These are phyloP conservation scores for Blastomussa wellsi DNA, from an alignment of 92 coral and sea anemone species.

Conservation along the genomic window DNA sequence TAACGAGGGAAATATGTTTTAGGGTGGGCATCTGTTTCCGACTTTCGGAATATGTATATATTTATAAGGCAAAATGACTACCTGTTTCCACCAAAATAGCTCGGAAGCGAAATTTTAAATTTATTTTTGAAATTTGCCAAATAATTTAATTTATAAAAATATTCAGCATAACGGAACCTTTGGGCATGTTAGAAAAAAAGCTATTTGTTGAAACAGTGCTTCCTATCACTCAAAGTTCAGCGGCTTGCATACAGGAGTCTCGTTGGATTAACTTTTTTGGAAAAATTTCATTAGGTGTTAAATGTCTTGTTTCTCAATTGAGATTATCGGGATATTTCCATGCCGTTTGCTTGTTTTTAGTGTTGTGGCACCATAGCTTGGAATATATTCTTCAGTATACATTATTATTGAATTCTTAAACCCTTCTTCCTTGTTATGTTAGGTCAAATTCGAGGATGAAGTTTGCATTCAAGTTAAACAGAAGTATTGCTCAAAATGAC, in stretches of 20 bases:
- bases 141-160: no score
- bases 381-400: no score
- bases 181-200: neutral
- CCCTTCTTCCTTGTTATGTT: neutral
- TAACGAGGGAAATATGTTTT: neutral
- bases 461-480: constrained; percentile 8
- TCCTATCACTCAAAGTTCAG: neutral
- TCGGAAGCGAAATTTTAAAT: neutral
- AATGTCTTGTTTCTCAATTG: no score
- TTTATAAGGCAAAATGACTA: neutral
- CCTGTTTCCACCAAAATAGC: neutral
- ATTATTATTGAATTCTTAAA: no score
- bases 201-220: no score
- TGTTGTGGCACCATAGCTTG: neutral
- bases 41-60: neutral
- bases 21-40: neutral
- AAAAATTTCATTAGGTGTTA: neutral
- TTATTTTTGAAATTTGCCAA: no score
- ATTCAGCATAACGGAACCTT: neutral
- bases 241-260: no score
- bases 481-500: constrained; percentile 12
- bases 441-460: constrained; percentile 16
- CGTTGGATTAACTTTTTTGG: no score
- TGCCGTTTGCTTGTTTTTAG: neutral
- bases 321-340: neutral